These are phyloP conservation scores for Drosophila atroscutellata DNA, from an alignment of 2,888 invertebrate species.

Conservation along the genomic window DNA sequence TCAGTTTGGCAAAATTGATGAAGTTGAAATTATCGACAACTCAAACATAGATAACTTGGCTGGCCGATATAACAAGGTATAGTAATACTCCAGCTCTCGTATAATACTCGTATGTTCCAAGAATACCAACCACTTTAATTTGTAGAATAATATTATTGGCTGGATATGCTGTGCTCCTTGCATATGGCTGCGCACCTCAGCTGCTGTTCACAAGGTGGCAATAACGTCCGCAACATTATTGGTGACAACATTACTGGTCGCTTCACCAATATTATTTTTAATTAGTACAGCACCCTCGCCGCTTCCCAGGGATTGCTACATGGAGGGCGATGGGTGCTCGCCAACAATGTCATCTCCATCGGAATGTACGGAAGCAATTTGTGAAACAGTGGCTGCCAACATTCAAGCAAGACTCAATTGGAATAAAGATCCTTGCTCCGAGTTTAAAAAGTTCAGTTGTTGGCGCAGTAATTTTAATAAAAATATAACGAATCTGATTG, in stretches of 20 bases:
- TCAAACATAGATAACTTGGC: conserved; percentile 76
- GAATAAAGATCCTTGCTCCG: conserved; percentile 84
- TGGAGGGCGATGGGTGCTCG: conserved; percentile 83
- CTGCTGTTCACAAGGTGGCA: conserved; percentile 87
- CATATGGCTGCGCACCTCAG: conserved; percentile 86
- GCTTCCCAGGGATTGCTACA: conserved; percentile 83
- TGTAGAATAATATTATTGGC: conserved; percentile 84
- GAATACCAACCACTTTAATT: neutral
- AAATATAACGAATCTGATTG: conserved; percentile 69
- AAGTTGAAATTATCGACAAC: conserved; percentile 83
- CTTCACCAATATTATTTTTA: conserved; percentile 87
- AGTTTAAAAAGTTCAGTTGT: conserved; percentile 85
- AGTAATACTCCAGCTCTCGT: no score
- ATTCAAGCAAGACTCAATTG: conserved; percentile 84
- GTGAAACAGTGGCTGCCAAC: conserved; percentile 82
- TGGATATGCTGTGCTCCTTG: conserved; percentile 88
- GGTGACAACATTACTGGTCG: conserved; percentile 87
- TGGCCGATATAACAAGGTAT: conserved; percentile 81
- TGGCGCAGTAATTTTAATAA: conserved; percentile 66
- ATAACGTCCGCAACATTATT: conserved; percentile 87
- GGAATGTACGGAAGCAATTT: conserved; percentile 82
- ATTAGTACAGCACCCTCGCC: conserved; percentile 85
- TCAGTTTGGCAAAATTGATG: conserved; percentile 82
- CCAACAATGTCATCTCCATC: conserved; percentile 81
- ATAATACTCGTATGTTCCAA: neutral